Conservation (phyloP, 2,888 invertebrate genomes). For the Fragum whitleyi region DNA sequence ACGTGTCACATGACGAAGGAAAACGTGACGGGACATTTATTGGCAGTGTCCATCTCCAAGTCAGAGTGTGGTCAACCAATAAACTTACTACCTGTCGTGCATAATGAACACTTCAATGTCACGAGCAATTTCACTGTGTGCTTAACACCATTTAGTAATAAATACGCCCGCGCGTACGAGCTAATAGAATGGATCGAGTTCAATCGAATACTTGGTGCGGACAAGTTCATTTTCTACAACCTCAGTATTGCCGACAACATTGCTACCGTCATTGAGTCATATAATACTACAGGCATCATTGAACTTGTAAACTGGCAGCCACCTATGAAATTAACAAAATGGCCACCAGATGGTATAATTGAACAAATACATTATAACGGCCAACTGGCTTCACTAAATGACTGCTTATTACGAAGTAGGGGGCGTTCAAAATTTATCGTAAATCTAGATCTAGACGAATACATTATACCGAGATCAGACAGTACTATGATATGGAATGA, state of each 20-base stretch:
- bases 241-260: constrained; percentile 69
- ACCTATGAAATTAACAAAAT: constrained; percentile 71
- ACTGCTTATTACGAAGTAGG: constrained; percentile 81
- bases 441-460: constrained; percentile 83
- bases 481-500: constrained; percentile 62
- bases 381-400: constrained; percentile 81
- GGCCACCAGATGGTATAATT: constrained; percentile 36
- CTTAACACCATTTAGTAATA: constrained; percentile 72
- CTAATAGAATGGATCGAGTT: constrained; percentile 83
- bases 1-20: constrained; percentile 41
- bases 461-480: constrained; percentile 77
- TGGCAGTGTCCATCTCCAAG: constrained; percentile 60
- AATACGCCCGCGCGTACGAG: constrained; percentile 74
- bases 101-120: neutral
- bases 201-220: constrained; percentile 80
- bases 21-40: constrained; percentile 16
- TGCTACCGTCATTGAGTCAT: constrained; percentile 71
- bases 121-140: constrained; percentile 73
- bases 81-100: constrained; percentile 38
- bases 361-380: constrained; percentile 82
- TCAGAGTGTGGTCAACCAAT: constrained; percentile 46
- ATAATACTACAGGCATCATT: constrained; percentile 68
- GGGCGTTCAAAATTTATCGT: constrained; percentile 75
- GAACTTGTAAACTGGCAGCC: constrained; percentile 79
- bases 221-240: constrained; percentile 80